Percentiles rank a stretch among this genome's conserved stretches.
Conservation (phyloP, 2,888 invertebrate species). For the Neoascia interrupta region DNA sequence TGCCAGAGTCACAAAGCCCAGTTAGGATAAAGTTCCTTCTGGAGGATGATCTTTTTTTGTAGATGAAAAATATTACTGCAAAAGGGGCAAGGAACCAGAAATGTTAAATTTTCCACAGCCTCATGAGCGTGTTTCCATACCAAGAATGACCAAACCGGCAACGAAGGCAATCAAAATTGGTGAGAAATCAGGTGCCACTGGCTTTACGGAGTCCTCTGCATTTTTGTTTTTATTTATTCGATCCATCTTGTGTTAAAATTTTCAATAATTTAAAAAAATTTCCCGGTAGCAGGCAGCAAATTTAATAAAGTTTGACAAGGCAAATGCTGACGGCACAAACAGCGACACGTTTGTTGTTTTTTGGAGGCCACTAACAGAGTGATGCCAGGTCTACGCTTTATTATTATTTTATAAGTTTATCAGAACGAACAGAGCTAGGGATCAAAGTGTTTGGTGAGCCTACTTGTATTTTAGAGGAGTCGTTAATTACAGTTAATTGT, state of each 20-base stretch:
- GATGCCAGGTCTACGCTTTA: conserved; percentile 22
- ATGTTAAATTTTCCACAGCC: background rate
- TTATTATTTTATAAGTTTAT: background rate
- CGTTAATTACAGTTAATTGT: too few relatives aligned
- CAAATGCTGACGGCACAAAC: conserved; percentile 46
- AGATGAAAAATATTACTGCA: conserved; percentile 75
- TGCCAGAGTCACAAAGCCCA: conserved; percentile 94
- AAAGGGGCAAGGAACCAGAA: too few relatives aligned
- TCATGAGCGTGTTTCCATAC: conserved; percentile 69
- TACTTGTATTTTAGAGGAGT: too few relatives aligned
- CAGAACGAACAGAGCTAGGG: background rate
- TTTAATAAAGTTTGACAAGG: conserved; percentile 49
- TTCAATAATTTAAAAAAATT: conserved; percentile 24
- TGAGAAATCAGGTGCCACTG: conserved; percentile 73
- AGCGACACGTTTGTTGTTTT: conserved; percentile 69
- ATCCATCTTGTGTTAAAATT: conserved; percentile 73
- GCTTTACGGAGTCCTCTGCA: conserved; percentile 72
- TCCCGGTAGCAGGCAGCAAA: conserved; percentile 28
- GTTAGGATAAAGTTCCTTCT: conserved; percentile 87
- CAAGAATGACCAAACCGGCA: conserved; percentile 75
- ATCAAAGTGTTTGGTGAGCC: too few relatives aligned
- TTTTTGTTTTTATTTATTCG: conserved; percentile 72
- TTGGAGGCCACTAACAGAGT: conserved; percentile 18
- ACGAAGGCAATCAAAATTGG: conserved; percentile 75
- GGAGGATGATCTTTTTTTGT: conserved; percentile 76